These are phyloP conservation scores for Paraplagusia blochii DNA, from an alignment of 2,113 vertebrate genomes.

Conservation along the genomic window DNA sequence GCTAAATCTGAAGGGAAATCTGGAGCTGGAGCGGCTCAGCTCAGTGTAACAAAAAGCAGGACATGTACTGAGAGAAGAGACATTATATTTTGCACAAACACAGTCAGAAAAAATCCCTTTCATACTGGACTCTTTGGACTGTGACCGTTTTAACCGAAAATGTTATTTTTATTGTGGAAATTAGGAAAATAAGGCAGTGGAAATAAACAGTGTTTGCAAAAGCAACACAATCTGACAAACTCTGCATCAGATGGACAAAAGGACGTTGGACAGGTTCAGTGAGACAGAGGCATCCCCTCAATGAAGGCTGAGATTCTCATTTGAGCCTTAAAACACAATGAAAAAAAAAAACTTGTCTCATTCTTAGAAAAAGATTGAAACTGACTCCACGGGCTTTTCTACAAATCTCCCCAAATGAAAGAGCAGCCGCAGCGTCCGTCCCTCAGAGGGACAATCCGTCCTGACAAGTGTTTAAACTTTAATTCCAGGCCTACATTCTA, in stretches of 20 bases:
- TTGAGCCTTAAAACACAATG: background rate
- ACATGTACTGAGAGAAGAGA: background rate
- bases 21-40: background rate
- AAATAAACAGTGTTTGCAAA: background rate
- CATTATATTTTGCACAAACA: background rate
- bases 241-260: background rate
- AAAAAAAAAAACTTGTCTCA: conserved; percentile 44
- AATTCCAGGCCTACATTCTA: conserved; percentile 5
- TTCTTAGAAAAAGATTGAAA: conserved; percentile 45
- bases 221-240: conserved; percentile 18
- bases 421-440: conserved; percentile 18
- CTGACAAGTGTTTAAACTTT: conserved; percentile 20
- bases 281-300: background rate
- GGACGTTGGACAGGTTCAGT: background rate
- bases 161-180: background rate
- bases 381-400: conserved; percentile 28
- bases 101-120: background rate
- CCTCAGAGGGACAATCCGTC: conserved; percentile 32
- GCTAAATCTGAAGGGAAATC: conserved; percentile 4
- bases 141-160: background rate
- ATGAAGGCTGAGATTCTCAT: no score
- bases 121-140: background rate
- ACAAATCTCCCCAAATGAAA: conserved; percentile 42
- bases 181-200: background rate
- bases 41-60: background rate